phyloP scores from a whole-genome alignment of 2,797 vertebrate genomes.

The Discoglossus pictus region DNA sequence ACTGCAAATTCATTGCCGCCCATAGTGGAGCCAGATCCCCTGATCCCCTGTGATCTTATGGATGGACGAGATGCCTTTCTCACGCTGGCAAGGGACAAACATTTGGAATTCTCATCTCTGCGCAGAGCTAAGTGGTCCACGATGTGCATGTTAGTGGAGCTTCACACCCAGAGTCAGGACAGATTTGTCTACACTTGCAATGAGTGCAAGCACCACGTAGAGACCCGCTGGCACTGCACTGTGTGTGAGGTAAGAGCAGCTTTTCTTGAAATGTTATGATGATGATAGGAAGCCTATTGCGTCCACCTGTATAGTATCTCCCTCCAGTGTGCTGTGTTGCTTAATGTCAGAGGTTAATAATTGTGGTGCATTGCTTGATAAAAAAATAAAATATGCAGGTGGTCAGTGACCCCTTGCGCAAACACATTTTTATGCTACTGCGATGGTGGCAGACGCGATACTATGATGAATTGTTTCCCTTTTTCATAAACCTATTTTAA shows the following conservation, averaged over 20 bases:
- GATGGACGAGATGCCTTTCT: conserved; percentile 96
- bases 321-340: too few relatives aligned
- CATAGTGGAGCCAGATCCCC: conserved; percentile 84
- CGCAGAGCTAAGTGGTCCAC: conserved; percentile 93
- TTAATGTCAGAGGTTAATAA: too few relatives aligned
- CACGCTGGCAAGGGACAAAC: conserved; percentile 94
- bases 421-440: too few relatives aligned
- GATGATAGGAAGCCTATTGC: too few relatives aligned
- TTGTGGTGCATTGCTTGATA: too few relatives aligned
- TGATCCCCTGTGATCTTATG: conserved; percentile 95
- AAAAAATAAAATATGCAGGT: too few relatives aligned
- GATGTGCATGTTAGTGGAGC: conserved; percentile 97
- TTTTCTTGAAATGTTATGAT: background rate
- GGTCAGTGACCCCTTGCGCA: too few relatives aligned
- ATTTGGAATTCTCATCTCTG: conserved; percentile 94
- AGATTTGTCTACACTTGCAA: conserved; percentile 98
- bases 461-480: too few relatives aligned
- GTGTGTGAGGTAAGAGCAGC: conserved; percentile 86
- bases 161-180: conserved; percentile 97
- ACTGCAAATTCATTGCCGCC: conserved; percentile 91
- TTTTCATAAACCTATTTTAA: too few relatives aligned
- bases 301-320: too few relatives aligned
- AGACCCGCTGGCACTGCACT: conserved; percentile 96
- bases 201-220: conserved; percentile 96
- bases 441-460: too few relatives aligned